Evolutionary conservation across 2,113 vertebrate genomes (phyloP).

Genomic region (Macroglossus sobrinus): DNA sequence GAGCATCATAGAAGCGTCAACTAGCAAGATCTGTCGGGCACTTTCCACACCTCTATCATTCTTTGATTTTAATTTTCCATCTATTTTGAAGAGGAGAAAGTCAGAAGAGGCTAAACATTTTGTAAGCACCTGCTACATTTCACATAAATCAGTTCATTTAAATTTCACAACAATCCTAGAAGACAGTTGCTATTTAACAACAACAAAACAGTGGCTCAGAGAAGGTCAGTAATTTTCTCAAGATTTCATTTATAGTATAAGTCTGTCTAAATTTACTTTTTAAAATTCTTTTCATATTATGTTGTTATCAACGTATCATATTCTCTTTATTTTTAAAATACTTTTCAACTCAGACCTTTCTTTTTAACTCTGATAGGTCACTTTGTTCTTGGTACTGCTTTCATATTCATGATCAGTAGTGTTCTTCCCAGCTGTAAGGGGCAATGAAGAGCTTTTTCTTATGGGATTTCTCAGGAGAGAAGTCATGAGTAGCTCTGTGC

Average conservation of each 20-base stretch:
- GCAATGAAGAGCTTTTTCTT: background rate
- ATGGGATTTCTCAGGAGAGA: background rate
- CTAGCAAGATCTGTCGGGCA: background rate
- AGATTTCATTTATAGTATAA: background rate
- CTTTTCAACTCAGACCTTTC: background rate
- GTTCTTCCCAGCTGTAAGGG: background rate
- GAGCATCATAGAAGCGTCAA: background rate
- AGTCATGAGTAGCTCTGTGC: background rate
- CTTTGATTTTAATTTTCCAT: background rate
- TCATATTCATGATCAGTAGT: slow-evolving; percentile 30
- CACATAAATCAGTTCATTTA: background rate
- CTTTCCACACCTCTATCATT: background rate
- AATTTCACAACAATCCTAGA: background rate
- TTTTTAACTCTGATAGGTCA: background rate
- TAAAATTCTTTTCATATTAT: background rate
- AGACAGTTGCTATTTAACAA: background rate
- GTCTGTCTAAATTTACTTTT: background rate
- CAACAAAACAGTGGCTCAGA: background rate
- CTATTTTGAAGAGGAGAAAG: background rate
- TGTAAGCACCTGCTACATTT: background rate
- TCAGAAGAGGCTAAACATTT: background rate
- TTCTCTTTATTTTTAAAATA: background rate
- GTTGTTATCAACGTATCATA: background rate
- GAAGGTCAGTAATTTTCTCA: background rate
- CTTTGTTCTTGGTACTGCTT: slow-evolving; percentile 20